Conservation (phyloP, 2,888 invertebrate genomes). For the Cephus pygmeus region DNA sequence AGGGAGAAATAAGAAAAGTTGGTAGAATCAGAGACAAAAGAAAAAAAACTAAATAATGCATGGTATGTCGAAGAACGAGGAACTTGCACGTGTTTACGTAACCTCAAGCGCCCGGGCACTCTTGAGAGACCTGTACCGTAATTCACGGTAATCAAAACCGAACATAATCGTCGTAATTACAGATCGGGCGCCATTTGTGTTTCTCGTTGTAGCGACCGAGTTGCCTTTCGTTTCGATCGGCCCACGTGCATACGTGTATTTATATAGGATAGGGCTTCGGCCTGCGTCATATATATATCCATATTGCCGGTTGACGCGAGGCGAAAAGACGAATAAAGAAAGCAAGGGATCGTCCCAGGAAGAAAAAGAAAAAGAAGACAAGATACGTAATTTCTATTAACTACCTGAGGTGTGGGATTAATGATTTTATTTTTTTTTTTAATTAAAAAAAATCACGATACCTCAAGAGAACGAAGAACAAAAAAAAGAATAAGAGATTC, state of each 20-base stretch:
- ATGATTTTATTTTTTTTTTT: too few relatives aligned
- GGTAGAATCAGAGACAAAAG: neutral
- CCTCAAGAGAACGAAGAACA: too few relatives aligned
- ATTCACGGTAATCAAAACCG: conserved; percentile 32
- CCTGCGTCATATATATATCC: too few relatives aligned
- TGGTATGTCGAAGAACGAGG: neutral
- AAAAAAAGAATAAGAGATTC: too few relatives aligned
- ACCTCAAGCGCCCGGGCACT: neutral
- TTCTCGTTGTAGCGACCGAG: neutral
- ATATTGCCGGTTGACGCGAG: too few relatives aligned
- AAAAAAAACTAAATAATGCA: neutral
- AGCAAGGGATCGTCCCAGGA: too few relatives aligned
- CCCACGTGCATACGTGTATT: neutral
- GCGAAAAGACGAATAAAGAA: too few relatives aligned
- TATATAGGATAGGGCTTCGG: neutral
- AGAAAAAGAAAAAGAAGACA: too few relatives aligned
- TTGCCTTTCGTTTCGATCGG: conserved; percentile 7
- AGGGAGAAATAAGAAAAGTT: too few relatives aligned
- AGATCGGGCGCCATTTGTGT: conserved; percentile 6
- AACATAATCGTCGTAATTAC: conserved; percentile 45
- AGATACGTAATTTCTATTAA: too few relatives aligned
- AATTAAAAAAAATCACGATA: too few relatives aligned
- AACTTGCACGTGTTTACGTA: conserved; percentile 1
- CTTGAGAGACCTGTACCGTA: neutral
- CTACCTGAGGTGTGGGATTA: too few relatives aligned